A percentile compares a stretch with the other conserved stretches of the same genome.
Conservation (phyloP, 2,797 vertebrate species). For the Protonibea diacanthus region DNA sequence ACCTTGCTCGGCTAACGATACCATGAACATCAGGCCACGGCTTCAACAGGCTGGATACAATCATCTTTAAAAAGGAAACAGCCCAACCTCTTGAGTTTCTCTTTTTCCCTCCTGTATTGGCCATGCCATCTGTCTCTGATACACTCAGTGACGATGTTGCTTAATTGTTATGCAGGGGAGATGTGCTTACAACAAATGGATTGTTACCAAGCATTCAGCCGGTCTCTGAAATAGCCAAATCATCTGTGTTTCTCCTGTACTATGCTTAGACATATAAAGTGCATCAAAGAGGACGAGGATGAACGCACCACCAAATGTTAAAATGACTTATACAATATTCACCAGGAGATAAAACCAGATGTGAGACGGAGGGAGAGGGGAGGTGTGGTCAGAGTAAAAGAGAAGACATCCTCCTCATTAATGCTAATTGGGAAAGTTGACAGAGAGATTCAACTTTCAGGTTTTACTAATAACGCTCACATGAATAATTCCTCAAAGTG, state of each 20-base stretch:
- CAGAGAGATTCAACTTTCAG: constrained; percentile 22
- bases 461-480: background rate
- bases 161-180: constrained; percentile 80
- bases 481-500: background rate
- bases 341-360: background rate
- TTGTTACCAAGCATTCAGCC: constrained; percentile 61
- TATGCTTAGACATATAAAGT: constrained; percentile 24
- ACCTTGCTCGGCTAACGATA: constrained; percentile 30
- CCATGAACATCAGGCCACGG: constrained; percentile 28
- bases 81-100: constrained; percentile 49
- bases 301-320: background rate
- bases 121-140: constrained; percentile 77
- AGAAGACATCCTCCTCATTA: constrained; percentile 6
- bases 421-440: constrained; percentile 16
- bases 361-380: no score
- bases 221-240: constrained; percentile 63
- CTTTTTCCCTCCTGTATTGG: constrained; percentile 52
- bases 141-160: constrained; percentile 65
- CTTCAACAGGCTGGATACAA: constrained; percentile 46
- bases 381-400: constrained; percentile 6
- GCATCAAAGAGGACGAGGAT: background rate
- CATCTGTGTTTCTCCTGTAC: constrained; percentile 55
- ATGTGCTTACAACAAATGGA: constrained; percentile 71
- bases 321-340: background rate
- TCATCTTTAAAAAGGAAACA: constrained; percentile 51